Evolutionary conservation across 1,140 invertebrate species (phyloP).

Genomic region (Drosophila pseudoobscura): DNA sequence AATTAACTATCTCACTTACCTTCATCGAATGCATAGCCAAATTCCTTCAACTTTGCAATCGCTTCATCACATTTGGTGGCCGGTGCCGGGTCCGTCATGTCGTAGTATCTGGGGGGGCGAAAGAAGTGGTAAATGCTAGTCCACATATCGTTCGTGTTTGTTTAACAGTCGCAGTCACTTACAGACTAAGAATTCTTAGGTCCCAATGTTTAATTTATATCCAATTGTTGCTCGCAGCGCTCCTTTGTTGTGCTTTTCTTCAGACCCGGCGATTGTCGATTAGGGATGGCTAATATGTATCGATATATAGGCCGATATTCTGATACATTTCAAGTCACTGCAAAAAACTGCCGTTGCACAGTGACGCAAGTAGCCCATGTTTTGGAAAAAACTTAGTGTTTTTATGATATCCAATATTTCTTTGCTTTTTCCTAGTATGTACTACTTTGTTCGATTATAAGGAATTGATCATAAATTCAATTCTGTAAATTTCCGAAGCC

Average conservation of each 20-base stretch:
- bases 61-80: slow-evolving; percentile 44
- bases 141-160: not conserved
- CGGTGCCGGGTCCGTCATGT: slow-evolving; percentile 21
- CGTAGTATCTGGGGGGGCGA: not conserved
- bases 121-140: not conserved
- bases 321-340: too few species aligned
- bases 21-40: slow-evolving; percentile 74
- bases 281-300: not conserved
- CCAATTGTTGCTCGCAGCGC: slow-evolving; percentile 9
- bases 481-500: too few species aligned
- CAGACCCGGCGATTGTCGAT: too few species aligned
- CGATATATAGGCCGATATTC: too few species aligned
- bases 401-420: too few species aligned
- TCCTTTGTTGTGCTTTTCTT: slow-evolving; percentile 23
- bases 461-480: too few species aligned
- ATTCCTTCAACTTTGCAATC: slow-evolving; percentile 43
- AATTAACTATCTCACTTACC: slow-evolving; percentile 27
- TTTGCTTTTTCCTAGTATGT: too few species aligned
- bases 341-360: too few species aligned
- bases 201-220: slow-evolving; percentile 11
- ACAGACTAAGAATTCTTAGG: slow-evolving; percentile 15
- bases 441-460: too few species aligned
- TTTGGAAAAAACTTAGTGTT: too few species aligned
- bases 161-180: slow-evolving; percentile 3
- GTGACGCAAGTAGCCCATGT: too few species aligned